Base-by-base conservation (phyloP, 2,888 invertebrate genomes). In the Synanthedon formicaeformis region DNA sequence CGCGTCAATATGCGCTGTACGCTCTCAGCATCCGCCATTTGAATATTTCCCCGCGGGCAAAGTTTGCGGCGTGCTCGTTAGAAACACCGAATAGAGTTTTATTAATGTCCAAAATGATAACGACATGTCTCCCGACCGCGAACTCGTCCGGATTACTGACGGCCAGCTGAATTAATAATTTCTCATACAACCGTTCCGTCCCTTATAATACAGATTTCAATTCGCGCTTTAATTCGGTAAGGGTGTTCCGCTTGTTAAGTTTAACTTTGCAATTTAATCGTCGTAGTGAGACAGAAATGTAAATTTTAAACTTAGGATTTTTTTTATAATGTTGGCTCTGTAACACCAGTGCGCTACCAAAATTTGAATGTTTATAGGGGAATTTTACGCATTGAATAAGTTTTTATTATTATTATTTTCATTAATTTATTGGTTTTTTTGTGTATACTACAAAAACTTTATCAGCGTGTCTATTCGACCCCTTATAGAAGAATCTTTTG, bases 41-140 rank as follows among this genome's bases (percentile, higher is more conserved):
- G 68, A 77, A 78, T 76, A 77, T 74, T 71, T 74, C 73, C 73
- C 71, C 57, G 58, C 60, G 70, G 69, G 58, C 63, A 40, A 78
- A 77, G 70, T 81, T 79, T 69, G 71, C 62, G 66, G 69, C 59
- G 58, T 59, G 63, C 69, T 73, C 66, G 70, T 73, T 75, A 73
- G 65, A 73, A 72, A 66, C 63, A 60, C 62, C 58, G 68, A 69
- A 70, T 73, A 73, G 69, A 78, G 74, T 81, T 79, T 79, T 81
- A 79, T 76, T 78, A 77, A 79, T 80, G 74, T 75, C 72, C 71
- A 67, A 78, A 81, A 80, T 78, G 70, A 78, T 80, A 80, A 80
- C 73, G 77, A 78, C 74, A 72, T 78, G 73, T 73, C 68, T 66
- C 63, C 61, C 62, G 65, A 67, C 63, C 63, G 62, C 60, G 55